Evolutionary conservation across 2,888 invertebrate genomes (phyloP).

Genomic region (Acleris sparsana): DNA sequence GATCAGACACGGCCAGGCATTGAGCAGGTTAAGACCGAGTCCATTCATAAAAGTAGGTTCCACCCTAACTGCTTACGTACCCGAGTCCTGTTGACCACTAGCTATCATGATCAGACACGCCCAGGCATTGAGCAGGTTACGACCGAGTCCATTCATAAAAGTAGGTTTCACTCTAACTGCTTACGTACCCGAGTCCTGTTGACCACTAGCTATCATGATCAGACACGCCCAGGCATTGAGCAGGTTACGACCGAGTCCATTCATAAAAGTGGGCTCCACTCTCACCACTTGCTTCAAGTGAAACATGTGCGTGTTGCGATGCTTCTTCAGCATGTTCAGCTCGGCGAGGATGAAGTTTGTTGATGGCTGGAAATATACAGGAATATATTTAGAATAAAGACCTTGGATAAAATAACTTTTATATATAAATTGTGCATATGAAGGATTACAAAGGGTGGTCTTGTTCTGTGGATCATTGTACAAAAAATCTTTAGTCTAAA

Average conservation of each 20-base stretch:
- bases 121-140: slow-evolving; percentile 79
- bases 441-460: too few species aligned
- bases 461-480: too few species aligned
- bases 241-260: slow-evolving; percentile 77
- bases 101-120: slow-evolving; percentile 63
- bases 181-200: slow-evolving; percentile 55
- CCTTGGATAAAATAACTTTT: too few species aligned
- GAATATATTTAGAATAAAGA: neutral
- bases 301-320: slow-evolving; percentile 84
- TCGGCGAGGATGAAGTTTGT: slow-evolving; percentile 88
- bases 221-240: slow-evolving; percentile 82
- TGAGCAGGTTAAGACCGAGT: slow-evolving; percentile 74
- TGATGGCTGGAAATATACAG: slow-evolving; percentile 79
- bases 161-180: slow-evolving; percentile 11
- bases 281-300: slow-evolving; percentile 85
- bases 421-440: too few species aligned
- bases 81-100: slow-evolving; percentile 49
- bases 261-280: slow-evolving; percentile 75
- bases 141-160: slow-evolving; percentile 75
- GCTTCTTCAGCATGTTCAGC: slow-evolving; percentile 85
- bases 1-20: slow-evolving; percentile 78
- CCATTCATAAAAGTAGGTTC: slow-evolving; percentile 67
- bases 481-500: too few species aligned
- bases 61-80: too few species aligned
- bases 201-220: slow-evolving; percentile 36